Conservation (phyloP, 2,113 vertebrate species). For the Macroglossus sobrinus region DNA sequence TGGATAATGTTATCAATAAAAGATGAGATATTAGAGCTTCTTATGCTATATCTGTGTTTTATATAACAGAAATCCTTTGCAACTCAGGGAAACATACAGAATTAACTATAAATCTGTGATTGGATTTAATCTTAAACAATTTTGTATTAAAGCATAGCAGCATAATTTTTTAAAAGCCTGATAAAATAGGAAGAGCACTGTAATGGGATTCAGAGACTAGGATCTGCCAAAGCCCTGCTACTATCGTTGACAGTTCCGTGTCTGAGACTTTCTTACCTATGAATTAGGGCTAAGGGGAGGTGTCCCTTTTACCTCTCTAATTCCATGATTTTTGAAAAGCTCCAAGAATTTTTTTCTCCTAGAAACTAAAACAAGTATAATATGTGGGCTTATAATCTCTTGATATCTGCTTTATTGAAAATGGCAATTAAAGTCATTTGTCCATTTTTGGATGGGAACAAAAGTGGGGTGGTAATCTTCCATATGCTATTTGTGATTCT, state of each 20-base stretch:
- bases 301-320: background rate
- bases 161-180: background rate
- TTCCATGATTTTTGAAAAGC: constrained; percentile 30
- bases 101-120: background rate
- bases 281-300: background rate
- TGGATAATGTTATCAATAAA: constrained; percentile 18
- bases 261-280: background rate
- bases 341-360: constrained; percentile 2
- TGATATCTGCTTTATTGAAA: constrained; percentile 48
- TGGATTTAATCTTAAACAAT: background rate
- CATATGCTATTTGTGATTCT: constrained; percentile 34
- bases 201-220: background rate
- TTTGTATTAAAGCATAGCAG: constrained; percentile 22
- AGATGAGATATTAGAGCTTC: constrained; percentile 20
- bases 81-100: background rate
- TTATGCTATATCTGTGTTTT: constrained; percentile 6
- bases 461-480: constrained; percentile 15
- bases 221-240: background rate
- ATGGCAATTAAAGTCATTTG: constrained; percentile 47
- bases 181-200: background rate
- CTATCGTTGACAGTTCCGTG: background rate
- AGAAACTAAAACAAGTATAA: constrained; percentile 36
- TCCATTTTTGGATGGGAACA: constrained; percentile 45
- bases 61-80: constrained; percentile 13
- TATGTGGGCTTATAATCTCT: constrained; percentile 35